Conservation (phyloP, 2,113 vertebrate species). For the Trichechus manatus region DNA sequence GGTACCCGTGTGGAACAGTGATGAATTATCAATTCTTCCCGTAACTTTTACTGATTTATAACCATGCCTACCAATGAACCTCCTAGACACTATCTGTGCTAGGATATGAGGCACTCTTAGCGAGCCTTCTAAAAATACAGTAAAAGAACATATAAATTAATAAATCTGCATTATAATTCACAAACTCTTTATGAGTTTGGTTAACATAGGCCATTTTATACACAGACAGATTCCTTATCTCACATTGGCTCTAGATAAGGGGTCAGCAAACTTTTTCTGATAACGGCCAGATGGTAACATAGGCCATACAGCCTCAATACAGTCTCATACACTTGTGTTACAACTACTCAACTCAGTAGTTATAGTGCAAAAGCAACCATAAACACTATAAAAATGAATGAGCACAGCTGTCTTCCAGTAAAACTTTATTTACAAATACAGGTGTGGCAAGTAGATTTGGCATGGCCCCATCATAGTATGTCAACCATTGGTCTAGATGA, state of each 20-base stretch:
- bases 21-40: constrained; percentile 47
- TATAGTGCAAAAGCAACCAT: constrained; percentile 31
- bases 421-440: constrained; percentile 41
- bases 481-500: background rate
- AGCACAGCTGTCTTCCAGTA: background rate
- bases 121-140: constrained; percentile 75
- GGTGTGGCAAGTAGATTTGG: background rate
- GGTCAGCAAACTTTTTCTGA: background rate
- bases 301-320: background rate
- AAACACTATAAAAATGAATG: background rate
- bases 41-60: constrained; percentile 47
- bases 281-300: background rate
- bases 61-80: constrained; percentile 59
- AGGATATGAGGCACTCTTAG: constrained; percentile 63
- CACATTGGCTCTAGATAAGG: constrained; percentile 9
- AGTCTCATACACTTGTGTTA: background rate
- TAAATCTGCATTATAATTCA: constrained; percentile 60
- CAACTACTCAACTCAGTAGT: background rate
- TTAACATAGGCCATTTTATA: constrained; percentile 11
- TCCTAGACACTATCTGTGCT: constrained; percentile 66
- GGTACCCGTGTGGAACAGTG: background rate
- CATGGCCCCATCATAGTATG: background rate
- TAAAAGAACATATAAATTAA: constrained; percentile 72
- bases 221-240: background rate
- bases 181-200: constrained; percentile 39